Percentiles rank a stretch among this genome's conserved stretches.
Conservation (phyloP, 2,113 vertebrate genomes). For the Mungos mungo region DNA sequence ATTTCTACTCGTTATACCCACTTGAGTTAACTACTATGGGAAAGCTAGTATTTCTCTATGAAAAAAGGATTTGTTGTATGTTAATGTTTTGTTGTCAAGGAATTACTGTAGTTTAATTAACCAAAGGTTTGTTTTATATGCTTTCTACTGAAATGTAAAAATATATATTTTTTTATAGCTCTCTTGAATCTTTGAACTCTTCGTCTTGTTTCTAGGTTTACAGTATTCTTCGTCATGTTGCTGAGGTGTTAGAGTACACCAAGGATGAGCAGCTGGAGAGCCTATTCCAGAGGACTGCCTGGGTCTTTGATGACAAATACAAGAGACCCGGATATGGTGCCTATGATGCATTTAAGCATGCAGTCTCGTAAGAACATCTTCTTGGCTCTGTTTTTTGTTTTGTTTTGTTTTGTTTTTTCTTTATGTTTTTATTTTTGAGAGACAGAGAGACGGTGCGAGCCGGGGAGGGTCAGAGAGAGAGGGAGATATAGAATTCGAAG, state of each 20-base stretch:
- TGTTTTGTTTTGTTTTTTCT: too few species aligned
- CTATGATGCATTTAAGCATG: constrained; percentile 98
- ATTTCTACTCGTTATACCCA: neutral
- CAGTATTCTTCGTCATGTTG: constrained; percentile 98
- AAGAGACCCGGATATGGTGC: constrained; percentile 97
- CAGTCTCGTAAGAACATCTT: constrained; percentile 92
- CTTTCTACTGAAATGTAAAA: neutral
- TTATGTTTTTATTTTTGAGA: too few species aligned
- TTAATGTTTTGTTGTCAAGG: neutral
- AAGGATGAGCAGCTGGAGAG: constrained; percentile 99
- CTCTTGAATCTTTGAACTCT: neutral
- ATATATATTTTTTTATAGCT: neutral
- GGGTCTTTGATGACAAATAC: constrained; percentile 99
- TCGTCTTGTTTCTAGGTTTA: constrained; percentile 89
- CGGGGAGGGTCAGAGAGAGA: too few species aligned
- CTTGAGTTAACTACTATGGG: neutral
- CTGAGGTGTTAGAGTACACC: constrained; percentile 96
- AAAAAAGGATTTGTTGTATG: neutral
- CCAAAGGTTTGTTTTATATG: neutral
- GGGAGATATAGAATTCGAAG: too few species aligned
- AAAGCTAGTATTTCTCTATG: neutral
- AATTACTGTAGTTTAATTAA: constrained; percentile 15
- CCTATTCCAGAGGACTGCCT: constrained; percentile 97
- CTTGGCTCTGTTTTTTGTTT: neutral
- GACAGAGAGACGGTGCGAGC: too few species aligned